Conservation (phyloP, 2,113 vertebrate species). For the Ranitomeya variabilis region DNA sequence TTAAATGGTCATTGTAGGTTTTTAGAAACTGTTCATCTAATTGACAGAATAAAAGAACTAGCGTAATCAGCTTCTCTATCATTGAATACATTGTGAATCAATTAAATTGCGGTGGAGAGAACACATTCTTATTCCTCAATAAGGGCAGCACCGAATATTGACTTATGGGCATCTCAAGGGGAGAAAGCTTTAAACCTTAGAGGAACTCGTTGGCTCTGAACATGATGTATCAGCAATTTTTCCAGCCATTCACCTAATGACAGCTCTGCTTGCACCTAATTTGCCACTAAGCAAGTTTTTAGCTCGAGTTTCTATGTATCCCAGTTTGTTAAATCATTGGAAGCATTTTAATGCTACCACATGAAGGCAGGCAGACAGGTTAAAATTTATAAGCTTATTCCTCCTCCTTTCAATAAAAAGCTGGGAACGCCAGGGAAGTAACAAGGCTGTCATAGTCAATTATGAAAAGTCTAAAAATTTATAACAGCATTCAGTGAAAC, state of each 20-base stretch:
- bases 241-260: not conserved
- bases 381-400: constrained; percentile 30
- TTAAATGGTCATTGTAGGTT: too few relatives aligned
- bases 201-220: constrained; percentile 8
- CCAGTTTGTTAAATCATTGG: constrained; percentile 16
- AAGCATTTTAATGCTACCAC: not conserved
- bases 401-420: constrained; percentile 5
- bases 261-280: not conserved
- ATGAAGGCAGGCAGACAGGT: not conserved
- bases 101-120: not conserved
- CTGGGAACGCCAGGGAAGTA: constrained; percentile 2
- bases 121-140: not conserved
- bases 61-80: not conserved
- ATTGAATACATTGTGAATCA: constrained; percentile 3
- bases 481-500: constrained; percentile 27
- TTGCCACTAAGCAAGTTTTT: constrained; percentile 10
- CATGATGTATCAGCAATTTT: constrained; percentile 5
- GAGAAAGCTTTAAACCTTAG: not conserved
- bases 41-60: not conserved
- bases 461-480: constrained; percentile 28
- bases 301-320: not conserved
- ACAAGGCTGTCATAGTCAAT: constrained; percentile 34
- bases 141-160: constrained; percentile 8
- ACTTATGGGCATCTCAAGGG: constrained; percentile 13
- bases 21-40: not conserved